A percentile compares a stretch with the other conserved stretches of the same genome.
Evolutionary conservation across 2,797 vertebrate species (phyloP).

Genomic region (Hemitrygon akajei): DNA sequence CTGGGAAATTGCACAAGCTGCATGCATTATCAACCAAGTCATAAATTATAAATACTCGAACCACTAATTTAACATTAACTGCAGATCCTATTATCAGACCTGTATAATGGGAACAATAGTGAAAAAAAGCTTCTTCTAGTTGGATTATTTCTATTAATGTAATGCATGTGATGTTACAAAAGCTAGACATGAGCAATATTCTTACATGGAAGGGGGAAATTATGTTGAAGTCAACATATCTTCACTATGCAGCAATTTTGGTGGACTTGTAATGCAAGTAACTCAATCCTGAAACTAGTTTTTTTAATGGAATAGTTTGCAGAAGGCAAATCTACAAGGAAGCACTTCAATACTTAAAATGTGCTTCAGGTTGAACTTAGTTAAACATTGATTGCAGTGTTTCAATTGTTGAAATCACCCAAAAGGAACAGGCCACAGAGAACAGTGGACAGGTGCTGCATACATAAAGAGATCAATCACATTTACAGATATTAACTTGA

Average conservation of each 20-base stretch:
- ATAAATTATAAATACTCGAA: conserved; percentile 34
- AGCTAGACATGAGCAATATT: not conserved
- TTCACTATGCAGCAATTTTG: not conserved
- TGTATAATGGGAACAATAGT: conserved; percentile 3
- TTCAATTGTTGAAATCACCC: not conserved
- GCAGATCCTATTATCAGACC: not conserved
- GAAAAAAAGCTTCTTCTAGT: not conserved
- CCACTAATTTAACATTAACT: conserved; percentile 21
- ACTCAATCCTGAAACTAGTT: not conserved
- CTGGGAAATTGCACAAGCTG: conserved; percentile 2
- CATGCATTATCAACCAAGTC: conserved; percentile 19
- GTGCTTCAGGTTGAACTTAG: not conserved
- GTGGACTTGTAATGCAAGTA: not conserved
- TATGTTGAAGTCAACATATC: not conserved
- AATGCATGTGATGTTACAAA: not conserved
- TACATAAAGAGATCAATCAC: not conserved
- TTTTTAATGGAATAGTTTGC: not conserved
- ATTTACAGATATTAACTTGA: not conserved
- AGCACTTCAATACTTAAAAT: not conserved
- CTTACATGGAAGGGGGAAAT: not conserved
- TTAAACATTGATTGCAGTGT: not conserved
- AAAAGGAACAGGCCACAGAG: not conserved
- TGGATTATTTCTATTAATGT: not conserved
- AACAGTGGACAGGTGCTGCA: not conserved
- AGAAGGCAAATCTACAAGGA: not conserved